Conservation (phyloP, 2,797 vertebrate species). For the Pygocentrus nattereri region DNA sequence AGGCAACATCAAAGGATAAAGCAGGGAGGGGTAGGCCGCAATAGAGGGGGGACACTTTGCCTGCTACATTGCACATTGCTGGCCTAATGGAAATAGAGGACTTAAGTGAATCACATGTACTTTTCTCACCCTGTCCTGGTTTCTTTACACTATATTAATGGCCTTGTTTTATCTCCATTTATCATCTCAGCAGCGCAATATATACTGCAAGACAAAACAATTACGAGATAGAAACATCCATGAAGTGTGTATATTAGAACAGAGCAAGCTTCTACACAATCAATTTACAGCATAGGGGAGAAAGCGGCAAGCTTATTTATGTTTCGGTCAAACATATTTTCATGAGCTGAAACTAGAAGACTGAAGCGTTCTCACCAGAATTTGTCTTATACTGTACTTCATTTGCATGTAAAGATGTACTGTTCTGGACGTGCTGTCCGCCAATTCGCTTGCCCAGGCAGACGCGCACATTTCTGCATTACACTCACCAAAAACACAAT, state of each 20-base stretch:
- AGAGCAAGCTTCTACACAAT: slow-evolving; percentile 58
- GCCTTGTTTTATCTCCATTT: slow-evolving; percentile 75
- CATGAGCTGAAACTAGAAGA: slow-evolving; percentile 12
- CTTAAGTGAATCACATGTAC: slow-evolving; percentile 66
- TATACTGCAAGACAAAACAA: slow-evolving; percentile 67
- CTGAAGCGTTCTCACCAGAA: slow-evolving; percentile 9
- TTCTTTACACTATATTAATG: slow-evolving; percentile 78
- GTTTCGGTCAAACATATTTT: slow-evolving; percentile 24
- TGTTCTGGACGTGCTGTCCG: neutral
- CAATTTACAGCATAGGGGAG: slow-evolving; percentile 22
- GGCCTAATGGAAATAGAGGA: slow-evolving; percentile 21
- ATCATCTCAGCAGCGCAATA: slow-evolving; percentile 78
- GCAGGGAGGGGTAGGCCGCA: slow-evolving; percentile 45
- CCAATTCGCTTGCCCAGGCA: slow-evolving; percentile 35
- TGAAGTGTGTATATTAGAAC: slow-evolving; percentile 65
- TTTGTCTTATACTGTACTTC: slow-evolving; percentile 31
- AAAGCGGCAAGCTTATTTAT: slow-evolving; percentile 17
- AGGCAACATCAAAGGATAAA: slow-evolving; percentile 65
- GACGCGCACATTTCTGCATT: slow-evolving; percentile 45
- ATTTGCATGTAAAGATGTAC: neutral
- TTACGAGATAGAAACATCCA: slow-evolving; percentile 66
- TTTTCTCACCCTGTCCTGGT: slow-evolving; percentile 71
- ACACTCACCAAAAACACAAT: slow-evolving; percentile 64
- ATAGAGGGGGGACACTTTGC: slow-evolving; percentile 29
- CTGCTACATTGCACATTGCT: neutral